Percentiles rank a stretch among this genome's conserved stretches.
Conservation (phyloP, 2,113 vertebrate species). For the Psettodes erumei region DNA sequence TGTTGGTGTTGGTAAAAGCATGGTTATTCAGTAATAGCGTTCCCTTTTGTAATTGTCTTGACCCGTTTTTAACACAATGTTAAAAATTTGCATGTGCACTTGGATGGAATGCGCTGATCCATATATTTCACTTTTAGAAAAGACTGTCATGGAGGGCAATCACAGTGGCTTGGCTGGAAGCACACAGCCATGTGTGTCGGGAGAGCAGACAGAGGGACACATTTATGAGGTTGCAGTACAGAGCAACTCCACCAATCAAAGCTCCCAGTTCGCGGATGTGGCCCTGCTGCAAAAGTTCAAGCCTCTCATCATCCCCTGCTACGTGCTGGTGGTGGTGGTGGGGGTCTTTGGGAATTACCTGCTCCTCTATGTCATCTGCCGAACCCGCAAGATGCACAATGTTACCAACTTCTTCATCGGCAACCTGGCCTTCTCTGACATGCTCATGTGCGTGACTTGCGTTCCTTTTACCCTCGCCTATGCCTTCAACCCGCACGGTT, state of each 20-base stretch:
- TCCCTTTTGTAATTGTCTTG: slow-evolving; percentile 31
- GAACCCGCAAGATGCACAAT: slow-evolving; percentile 87
- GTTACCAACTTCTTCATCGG: slow-evolving; percentile 90
- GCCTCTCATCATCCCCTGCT: slow-evolving; percentile 86
- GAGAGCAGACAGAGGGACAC: slow-evolving; percentile 72
- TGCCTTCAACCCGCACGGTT: slow-evolving; percentile 83
- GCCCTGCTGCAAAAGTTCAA: slow-evolving; percentile 87
- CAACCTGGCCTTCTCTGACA: slow-evolving; percentile 88
- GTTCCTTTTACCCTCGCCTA: slow-evolving; percentile 86
- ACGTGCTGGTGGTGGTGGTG: slow-evolving; percentile 82
- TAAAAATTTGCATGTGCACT: not conserved
- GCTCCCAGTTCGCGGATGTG: slow-evolving; percentile 84
- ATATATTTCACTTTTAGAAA: not conserved
- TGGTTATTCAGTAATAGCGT: not conserved
- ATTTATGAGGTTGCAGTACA: slow-evolving; percentile 77
- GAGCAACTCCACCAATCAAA: slow-evolving; percentile 80
- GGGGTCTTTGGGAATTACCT: slow-evolving; percentile 88
- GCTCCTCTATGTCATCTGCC: slow-evolving; percentile 86
- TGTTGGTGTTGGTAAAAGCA: slow-evolving; percentile 30
- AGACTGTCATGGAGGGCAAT: slow-evolving; percentile 67
- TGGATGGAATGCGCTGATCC: not conserved
- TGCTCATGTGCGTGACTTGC: slow-evolving; percentile 88
- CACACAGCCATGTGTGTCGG: slow-evolving; percentile 37
- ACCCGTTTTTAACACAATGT: not conserved
- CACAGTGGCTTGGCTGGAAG: slow-evolving; percentile 37